Evolutionary conservation across 1,140 invertebrate species (phyloP).

Genomic region (Drosophila parabipectinata): DNA sequence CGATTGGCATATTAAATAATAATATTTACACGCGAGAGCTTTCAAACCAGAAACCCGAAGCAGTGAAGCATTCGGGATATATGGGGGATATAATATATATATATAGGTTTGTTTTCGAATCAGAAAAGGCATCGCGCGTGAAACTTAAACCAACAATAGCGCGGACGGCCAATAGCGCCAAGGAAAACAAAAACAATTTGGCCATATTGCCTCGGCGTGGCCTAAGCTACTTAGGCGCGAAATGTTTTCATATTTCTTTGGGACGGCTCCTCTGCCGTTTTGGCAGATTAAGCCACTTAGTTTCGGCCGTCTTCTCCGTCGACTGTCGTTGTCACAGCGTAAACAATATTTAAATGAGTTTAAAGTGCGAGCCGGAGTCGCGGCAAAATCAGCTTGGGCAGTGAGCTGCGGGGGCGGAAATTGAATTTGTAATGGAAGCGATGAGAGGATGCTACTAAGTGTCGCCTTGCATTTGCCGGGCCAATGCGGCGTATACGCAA

Average conservation of each 20-base stretch:
- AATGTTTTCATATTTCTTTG: slow-evolving; percentile 68
- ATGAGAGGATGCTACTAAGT: slow-evolving; percentile 53
- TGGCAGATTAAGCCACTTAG: slow-evolving; percentile 77
- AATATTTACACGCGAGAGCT: slow-evolving; percentile 70
- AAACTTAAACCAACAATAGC: slow-evolving; percentile 45
- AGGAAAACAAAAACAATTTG: slow-evolving; percentile 49
- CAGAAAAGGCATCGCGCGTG: slow-evolving; percentile 54
- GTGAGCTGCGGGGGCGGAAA: slow-evolving; percentile 52
- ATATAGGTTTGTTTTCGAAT: slow-evolving; percentile 56
- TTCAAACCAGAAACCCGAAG: slow-evolving; percentile 38
- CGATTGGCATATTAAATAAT: slow-evolving; percentile 77
- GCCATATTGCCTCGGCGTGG: slow-evolving; percentile 35
- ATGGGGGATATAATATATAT: slow-evolving; percentile 15
- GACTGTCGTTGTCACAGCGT: slow-evolving; percentile 43
- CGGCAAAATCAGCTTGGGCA: slow-evolving; percentile 15
- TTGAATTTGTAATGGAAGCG: slow-evolving; percentile 73
- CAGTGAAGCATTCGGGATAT: not conserved
- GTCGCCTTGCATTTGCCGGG: slow-evolving; percentile 64
- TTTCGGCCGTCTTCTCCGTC: slow-evolving; percentile 37
- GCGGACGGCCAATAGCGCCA: slow-evolving; percentile 11
- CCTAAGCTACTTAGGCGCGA: slow-evolving; percentile 61
- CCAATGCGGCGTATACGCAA: slow-evolving; percentile 63
- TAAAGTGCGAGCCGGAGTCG: slow-evolving; percentile 35
- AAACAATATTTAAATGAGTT: slow-evolving; percentile 75
- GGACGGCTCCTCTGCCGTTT: slow-evolving; percentile 46